Evolutionary conservation across 2,797 vertebrate genomes (phyloP), one percentile per base, ranked within the genome.

Genomic region (Pampus argenteus): DNA sequence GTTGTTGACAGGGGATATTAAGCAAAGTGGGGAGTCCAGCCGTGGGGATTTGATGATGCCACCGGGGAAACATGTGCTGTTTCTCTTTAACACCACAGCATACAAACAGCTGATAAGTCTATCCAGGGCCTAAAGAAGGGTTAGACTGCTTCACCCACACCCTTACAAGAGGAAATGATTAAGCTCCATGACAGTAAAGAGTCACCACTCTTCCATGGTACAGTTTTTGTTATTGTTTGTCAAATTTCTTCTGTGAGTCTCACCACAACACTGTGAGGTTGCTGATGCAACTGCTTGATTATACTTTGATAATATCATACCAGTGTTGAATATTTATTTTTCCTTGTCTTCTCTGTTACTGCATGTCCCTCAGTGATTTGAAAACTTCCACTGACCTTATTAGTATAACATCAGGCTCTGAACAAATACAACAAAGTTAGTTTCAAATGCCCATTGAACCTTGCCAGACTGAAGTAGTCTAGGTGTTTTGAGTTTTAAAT

Each of bases 1-100:
- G 86, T 89, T 92, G 90, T 88, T 91, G 91, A 93, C 91, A 92
- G 82, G 89, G 81, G 78, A 88, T 76, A 88, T 89, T 90, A 86
- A 68, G 86, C 76, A 76, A 88, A 88, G 88, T 91, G 84, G 83
- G 86, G 80, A 89, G 88, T 84, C 83, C 56, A 70, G 84, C 81
- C 81, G 56, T 50, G 23, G 82, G 84, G 88, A 89, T 89, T 86
- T 82, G 84, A 86, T 90, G 87, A 92, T 90, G 85, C 88, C 86
- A 88, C 82, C 55, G 26, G 88, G 83, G 83, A 86, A 89, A 86
- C 81, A 82, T 87, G 89, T 78, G 87, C 78, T 80, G 90, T 47
- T 73, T 79, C 79, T 87, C 83, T 88, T 89, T 86, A 87, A 84
- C 89, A 80, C 80, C 84, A 66, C 48, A 57, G 61, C 71, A 51